Evolutionary conservation across 2,113 vertebrate genomes (phyloP).

Genomic region (Clarias magur): DNA sequence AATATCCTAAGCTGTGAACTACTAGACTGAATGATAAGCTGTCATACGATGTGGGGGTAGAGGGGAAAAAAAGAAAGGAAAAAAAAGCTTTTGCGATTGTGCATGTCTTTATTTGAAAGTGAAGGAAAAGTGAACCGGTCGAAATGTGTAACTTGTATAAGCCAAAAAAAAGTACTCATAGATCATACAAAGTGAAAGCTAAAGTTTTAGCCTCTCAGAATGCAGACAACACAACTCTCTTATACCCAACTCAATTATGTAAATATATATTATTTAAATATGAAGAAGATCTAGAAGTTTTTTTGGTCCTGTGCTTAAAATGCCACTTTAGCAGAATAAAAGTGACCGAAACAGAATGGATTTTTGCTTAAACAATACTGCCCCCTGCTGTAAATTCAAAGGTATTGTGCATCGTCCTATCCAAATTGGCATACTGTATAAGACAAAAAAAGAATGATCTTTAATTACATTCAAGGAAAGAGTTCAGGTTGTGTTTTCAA

Average conservation of each 20-base stretch:
- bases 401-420: neutral
- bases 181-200: neutral
- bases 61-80: no score
- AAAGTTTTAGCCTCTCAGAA: neutral
- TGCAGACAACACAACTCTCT: neutral
- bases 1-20: neutral
- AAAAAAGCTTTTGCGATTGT: neutral
- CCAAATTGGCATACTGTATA: no score
- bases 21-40: conserved; percentile 23
- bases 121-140: neutral
- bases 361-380: conserved; percentile 65
- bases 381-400: conserved; percentile 62
- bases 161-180: neutral
- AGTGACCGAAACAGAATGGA: neutral
- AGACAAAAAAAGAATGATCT: conserved; percentile 3
- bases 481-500: neutral
- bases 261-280: neutral
- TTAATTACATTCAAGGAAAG: neutral
- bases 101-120: conserved; percentile 26
- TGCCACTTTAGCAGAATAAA: neutral
- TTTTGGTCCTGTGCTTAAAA: conserved; percentile 10
- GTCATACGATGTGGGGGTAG: neutral
- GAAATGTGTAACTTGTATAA: neutral
- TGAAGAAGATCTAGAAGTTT: conserved; percentile 8
- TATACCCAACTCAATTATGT: neutral